These are phyloP conservation scores for Etheostoma nigrum DNA, from an alignment of 2,797 vertebrate species.

Conservation along the genomic window DNA sequence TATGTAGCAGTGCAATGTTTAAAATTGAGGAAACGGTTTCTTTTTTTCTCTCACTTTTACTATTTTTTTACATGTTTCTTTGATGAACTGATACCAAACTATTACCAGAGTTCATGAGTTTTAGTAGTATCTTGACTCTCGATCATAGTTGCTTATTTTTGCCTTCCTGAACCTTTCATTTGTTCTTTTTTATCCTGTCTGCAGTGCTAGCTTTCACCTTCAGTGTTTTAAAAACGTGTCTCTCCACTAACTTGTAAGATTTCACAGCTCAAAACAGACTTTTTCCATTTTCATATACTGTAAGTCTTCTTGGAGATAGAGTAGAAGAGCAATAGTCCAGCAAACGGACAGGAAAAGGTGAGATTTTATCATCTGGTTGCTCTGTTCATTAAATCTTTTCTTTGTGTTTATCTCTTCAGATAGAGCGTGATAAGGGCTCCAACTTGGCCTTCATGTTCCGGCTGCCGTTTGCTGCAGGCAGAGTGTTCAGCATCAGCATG, in stretches of 20 bases:
- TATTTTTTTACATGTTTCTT: not conserved
- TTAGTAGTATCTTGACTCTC: not conserved
- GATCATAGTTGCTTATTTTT: not conserved
- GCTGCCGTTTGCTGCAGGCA: constrained; percentile 95
- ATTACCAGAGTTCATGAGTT: not conserved
- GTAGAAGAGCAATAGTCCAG: constrained; percentile 3
- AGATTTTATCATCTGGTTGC: not conserved
- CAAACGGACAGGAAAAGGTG: not conserved
- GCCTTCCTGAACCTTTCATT: not conserved
- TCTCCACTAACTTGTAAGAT: not conserved
- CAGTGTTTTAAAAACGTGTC: not conserved
- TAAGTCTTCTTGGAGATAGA: not conserved
- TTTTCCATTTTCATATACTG: not conserved
- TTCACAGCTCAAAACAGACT: constrained; percentile 7
- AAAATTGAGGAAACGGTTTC: not conserved
- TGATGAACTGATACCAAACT: not conserved
- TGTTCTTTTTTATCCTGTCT: not conserved
- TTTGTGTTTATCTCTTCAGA: constrained; percentile 83
- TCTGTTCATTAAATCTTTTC: not conserved
- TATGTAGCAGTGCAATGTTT: not conserved
- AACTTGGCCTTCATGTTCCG: constrained; percentile 99
- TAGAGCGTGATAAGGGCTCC: constrained; percentile 96
- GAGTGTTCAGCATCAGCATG: constrained; percentile 99
- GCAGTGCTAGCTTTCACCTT: not conserved
- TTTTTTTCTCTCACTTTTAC: not conserved